Base-by-base conservation (phyloP, 2,888 invertebrate species). In the Cenopis cana region DNA sequence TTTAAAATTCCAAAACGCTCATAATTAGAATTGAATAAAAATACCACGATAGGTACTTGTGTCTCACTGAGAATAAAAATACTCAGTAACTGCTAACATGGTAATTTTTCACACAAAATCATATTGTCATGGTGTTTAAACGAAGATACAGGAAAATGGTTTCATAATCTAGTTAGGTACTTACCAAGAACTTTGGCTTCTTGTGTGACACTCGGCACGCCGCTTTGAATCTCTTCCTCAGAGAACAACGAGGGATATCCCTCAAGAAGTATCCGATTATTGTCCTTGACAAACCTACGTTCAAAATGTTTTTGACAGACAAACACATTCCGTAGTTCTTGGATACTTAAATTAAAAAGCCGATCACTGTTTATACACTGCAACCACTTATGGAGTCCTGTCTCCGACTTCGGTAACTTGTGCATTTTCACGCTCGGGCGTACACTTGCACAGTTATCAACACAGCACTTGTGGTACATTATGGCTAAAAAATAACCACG, bases 281-380 rank as follows among this genome's bases (percentile, higher is more conserved):
- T 66, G 6, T 14, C 46, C 5, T 46, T 56, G 3, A 66, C 29
- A 12, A 66, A 66, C 11, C 46, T 56, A 56, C 29, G 29, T 17
- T 66, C 66, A 56, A 56, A 66, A 14, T 66, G 65, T 24, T 66
- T 66, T n/a, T 66, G 65, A 29, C 65, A 66, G 11, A 56, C 65
- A 56, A 66, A 66, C 46, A 66, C 33, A n/a, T 54, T 65, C 24
- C 65, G 65, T 11, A 65, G 54, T 55, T 56, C 17, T 1, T 18
- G 11, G 11, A 46, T 24, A 46, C n/a, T 41, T n/a, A 41, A 46
- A 24, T 14, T 65, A 17, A 11, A 20, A 55, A 65, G 65, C 29
- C 56, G 55, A 56, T 56, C 65, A 66, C 65, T 66, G 17, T 46
- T 56, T 2, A 56, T 66, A 11, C 56, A 66, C 46, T 56, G 46